Percentiles rank a stretch among this genome's conserved stretches.
These are phyloP conservation scores for Brienomyrus brachyistius DNA, from an alignment of 2,113 vertebrate species.

Conservation along the genomic window DNA sequence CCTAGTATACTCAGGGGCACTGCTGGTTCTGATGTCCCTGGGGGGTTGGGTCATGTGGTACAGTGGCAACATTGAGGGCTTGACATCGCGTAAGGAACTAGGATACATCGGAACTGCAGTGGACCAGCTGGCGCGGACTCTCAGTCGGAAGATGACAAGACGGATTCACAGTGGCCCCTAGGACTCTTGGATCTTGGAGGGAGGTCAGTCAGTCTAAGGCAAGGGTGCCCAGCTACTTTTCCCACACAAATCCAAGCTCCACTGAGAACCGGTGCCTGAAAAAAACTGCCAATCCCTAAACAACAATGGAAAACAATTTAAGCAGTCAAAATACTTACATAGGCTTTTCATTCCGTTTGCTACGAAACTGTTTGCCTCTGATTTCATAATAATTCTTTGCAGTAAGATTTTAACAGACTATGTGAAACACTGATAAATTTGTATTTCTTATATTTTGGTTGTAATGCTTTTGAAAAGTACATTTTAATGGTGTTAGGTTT, in stretches of 20 bases:
- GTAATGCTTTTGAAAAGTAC: neutral
- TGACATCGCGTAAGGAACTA: conserved; percentile 45
- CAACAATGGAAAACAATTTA: neutral
- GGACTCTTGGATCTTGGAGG: neutral
- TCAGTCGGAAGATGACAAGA: conserved; percentile 55
- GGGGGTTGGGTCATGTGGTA: conserved; percentile 86
- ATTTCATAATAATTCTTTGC: neutral
- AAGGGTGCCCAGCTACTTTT: neutral
- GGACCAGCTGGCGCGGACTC: conserved; percentile 52
- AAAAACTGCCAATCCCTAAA: neutral
- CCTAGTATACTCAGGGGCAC: conserved; percentile 73
- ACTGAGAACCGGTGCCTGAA: neutral
- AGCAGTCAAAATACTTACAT: neutral
- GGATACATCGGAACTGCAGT: conserved; percentile 42
- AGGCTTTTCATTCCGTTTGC: neutral
- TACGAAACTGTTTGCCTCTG: neutral
- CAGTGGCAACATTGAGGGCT: conserved; percentile 79
- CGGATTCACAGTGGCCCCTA: conserved; percentile 45
- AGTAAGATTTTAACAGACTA: neutral
- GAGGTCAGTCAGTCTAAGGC: neutral
- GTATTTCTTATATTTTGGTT: neutral
- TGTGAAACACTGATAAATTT: neutral
- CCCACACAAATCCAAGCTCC: neutral
- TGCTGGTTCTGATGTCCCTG: conserved; percentile 73
- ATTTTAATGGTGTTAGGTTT: neutral